Evolutionary conservation across 2,113 vertebrate species (phyloP), one percentile per base, ranked within the genome.

Genomic region (Bufo gargarizans): DNA sequence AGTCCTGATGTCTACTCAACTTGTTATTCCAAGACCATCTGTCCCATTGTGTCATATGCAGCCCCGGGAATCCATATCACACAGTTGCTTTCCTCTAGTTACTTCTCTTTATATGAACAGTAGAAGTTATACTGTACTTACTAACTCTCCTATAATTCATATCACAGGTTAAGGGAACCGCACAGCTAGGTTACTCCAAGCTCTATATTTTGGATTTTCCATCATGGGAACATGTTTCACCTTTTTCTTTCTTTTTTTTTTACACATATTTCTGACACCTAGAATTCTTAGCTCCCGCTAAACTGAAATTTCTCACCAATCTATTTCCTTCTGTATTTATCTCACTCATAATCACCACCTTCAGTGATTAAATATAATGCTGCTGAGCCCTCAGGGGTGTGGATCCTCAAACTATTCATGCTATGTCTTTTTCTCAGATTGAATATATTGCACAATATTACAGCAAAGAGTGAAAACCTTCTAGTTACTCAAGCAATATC

Each of bases 11-110:
- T 71, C 82, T 67, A 55, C 63, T 69, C 61, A 22, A 33, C 63
- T 84, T 84, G 82, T 84, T 84, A 71, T 84, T 84, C 65, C 63
- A 84, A 53, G 82, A 84, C 82, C 82, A 84, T 84, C 82, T 84
- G 82, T 55, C 82, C 55, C 63, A 55, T 84, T 84, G 49, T 22
- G 47, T 84, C 49, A 55, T 53, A 55, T 65, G 47, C 63, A 71
- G 65, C 19, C 17, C 47, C 49, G 53, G 53, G 65, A 84, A 71
- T 84, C 49, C 22, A 84, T 71, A 47, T 84, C 82, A 84, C 53
- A 5, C 4, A 8, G 58, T 65, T 82, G 43, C 19, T 65, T 65
- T 61, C 20, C 49, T n/a, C 19, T 22, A 12, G 7, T 17, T 80
- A 9, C 11, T 78, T 12, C 1, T 13, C 53, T 56, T 78, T 22